Base-by-base conservation (phyloP, 2,888 invertebrate species). In the Synergus itoensis region DNA sequence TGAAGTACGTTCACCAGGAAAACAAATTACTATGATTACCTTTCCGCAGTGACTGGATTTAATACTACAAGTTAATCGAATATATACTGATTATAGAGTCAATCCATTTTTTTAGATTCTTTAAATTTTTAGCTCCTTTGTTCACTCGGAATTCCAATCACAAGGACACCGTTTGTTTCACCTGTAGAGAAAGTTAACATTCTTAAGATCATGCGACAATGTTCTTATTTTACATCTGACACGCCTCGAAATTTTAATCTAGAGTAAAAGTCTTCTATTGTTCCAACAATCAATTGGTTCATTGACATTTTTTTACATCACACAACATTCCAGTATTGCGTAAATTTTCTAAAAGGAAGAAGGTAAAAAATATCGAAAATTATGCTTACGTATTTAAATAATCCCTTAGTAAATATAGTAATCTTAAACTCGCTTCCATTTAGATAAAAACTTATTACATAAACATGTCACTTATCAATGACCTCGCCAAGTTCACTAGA, bases 21-120 rank as follows among this genome's bases (percentile, higher is more conserved):
- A 82, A 82, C 81, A 80, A 80, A 83, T 86, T 77, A 78, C 57
- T 9, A 69, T 76, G 80, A 84, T 83, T 86, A 84, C 79, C 77
- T 83, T 77, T 82, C 79, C 62, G 28, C 28, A 81, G 65, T 77
- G 67, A 64, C 78, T 77, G 76, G 80, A 82, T 84, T 84, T 84
- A 84, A 76, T 67, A 69, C 73, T 5, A 18, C 18, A 48, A 67
- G 67, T 16, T 28, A 69, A 48, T 48, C 28, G 5, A 36, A 36
- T 36, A 36, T 7, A 36, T 36, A 36, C 36, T 36, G 36, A 36
- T 36, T 36, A 9, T 73, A 73, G 9, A 4, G 36, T 4, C 9
- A 36, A 36, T 73, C 36, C 21, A 5, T 43, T 43, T 67, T 21
- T n/a, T 40, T 41, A 36, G 18, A 43, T 43, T 43, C 21, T 79